Conservation (phyloP, 2,113 vertebrate species). For the Protomyctophum bolini region DNA sequence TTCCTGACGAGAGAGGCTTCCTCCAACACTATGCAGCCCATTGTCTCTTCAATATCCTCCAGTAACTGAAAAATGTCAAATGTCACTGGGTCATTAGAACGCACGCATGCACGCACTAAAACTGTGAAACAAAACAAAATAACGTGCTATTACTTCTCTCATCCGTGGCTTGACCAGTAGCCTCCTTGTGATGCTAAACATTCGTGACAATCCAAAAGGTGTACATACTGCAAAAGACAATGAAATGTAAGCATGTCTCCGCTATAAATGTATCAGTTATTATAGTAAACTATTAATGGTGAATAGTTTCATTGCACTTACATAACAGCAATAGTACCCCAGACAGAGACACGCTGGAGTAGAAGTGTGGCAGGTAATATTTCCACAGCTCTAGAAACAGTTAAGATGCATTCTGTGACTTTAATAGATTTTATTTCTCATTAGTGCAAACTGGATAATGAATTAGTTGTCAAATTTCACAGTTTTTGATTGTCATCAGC, state of each 20-base stretch:
- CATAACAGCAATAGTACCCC: conserved; percentile 85
- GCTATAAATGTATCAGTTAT: no score
- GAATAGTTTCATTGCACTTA: conserved; percentile 70
- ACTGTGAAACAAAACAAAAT: no score
- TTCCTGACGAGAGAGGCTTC: conserved; percentile 80
- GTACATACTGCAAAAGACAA: conserved; percentile 81
- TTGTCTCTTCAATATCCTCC: conserved; percentile 86
- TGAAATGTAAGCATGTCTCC: no score
- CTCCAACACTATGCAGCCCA: conserved; percentile 84
- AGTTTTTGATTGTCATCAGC: no score
- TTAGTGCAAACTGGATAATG: no score
- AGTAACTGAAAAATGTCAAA: conserved; percentile 73
- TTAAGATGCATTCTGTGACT: no score
- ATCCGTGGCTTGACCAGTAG: conserved; percentile 89
- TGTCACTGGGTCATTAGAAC: no score
- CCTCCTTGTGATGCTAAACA: conserved; percentile 87
- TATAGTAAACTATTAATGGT: not conserved
- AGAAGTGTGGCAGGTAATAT: conserved; percentile 88
- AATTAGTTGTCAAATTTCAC: no score
- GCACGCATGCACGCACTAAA: conserved; percentile 22
- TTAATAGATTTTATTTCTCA: no score
- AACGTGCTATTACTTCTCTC: conserved; percentile 12
- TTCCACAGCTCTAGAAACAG: conserved; percentile 84
- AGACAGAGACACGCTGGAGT: conserved; percentile 87
- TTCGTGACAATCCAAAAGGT: conserved; percentile 85